A percentile compares a stretch with the other conserved stretches of the same genome.
These are phyloP conservation scores for Thereva nobilitata DNA, from an alignment of 2,888 invertebrate genomes.

Conservation along the genomic window DNA sequence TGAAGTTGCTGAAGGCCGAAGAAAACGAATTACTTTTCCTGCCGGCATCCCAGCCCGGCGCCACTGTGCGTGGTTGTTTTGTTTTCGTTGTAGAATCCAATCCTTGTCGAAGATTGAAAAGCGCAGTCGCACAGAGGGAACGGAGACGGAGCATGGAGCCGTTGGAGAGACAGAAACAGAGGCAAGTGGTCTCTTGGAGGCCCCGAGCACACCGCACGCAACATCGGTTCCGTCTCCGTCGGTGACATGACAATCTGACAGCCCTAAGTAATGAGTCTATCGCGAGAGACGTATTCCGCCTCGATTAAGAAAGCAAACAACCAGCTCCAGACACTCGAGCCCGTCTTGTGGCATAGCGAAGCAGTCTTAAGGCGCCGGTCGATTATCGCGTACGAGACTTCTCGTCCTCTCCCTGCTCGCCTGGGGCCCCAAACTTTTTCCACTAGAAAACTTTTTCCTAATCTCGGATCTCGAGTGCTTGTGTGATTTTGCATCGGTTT, in stretches of 20 bases:
- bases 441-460: constrained; percentile 4
- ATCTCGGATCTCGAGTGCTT: constrained; percentile 13
- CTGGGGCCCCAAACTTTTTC: constrained; percentile 3
- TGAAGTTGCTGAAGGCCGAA: too few relatives aligned
- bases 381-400: constrained; percentile 10
- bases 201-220: too few relatives aligned
- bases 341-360: constrained; percentile 2
- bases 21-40: too few relatives aligned
- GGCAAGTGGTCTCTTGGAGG: too few relatives aligned
- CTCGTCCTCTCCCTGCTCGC: background rate
- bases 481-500: constrained; percentile 9
- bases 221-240: too few relatives aligned
- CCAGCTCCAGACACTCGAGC: constrained; percentile 6
- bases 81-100: too few relatives aligned
- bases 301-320: constrained; percentile 34
- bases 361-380: constrained; percentile 28
- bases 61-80: too few relatives aligned
- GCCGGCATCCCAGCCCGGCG: too few relatives aligned
- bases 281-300: constrained; percentile 22
- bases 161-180: too few relatives aligned
- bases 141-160: too few relatives aligned
- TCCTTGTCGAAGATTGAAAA: too few relatives aligned
- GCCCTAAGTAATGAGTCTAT: constrained; percentile 18
- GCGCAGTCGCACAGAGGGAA: too few relatives aligned
- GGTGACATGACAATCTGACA: background rate